Percentiles rank a stretch among this genome's conserved stretches.
These are phyloP conservation scores for Notolepis coatsorum DNA, from an alignment of 2,797 vertebrate genomes.

Conservation along the genomic window DNA sequence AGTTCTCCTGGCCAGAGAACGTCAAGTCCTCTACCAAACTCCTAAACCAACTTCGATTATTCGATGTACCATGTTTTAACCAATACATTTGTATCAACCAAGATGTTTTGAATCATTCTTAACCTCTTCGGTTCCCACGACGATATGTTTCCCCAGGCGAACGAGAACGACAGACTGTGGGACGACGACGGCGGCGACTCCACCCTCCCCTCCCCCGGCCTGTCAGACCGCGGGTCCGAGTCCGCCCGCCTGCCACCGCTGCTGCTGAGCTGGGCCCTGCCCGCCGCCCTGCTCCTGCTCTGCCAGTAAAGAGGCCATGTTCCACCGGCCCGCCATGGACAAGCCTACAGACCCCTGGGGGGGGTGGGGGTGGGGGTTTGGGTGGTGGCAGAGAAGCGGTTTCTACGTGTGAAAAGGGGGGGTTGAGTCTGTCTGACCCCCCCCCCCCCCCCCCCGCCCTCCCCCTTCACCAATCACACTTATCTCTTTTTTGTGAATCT, in stretches of 20 bases:
- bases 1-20: too few relatives aligned
- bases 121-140: too few relatives aligned
- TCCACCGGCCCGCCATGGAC: conserved; percentile 38
- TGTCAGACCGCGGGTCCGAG: conserved; percentile 66
- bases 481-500: conserved; percentile 68
- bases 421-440: conserved; percentile 20
- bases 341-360: conserved; percentile 32
- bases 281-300: conserved; percentile 38
- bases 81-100: too few relatives aligned
- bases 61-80: too few relatives aligned
- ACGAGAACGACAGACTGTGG: conserved; percentile 82
- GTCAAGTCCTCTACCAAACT: too few relatives aligned
- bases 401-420: conserved; percentile 60
- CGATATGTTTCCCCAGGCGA: conserved; percentile 67
- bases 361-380: neutral
- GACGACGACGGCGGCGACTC: conserved; percentile 73
- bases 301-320: conserved; percentile 43
- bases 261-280: conserved; percentile 59
- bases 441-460: conserved; percentile 27
- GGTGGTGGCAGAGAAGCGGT: conserved; percentile 31
- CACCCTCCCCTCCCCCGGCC: conserved; percentile 82
- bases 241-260: conserved; percentile 34
- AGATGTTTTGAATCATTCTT: too few relatives aligned
- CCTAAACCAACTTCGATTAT: too few relatives aligned
- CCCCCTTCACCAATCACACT: conserved; percentile 54